Evolutionary conservation across 2,888 invertebrate species (phyloP), one percentile per base, ranked within the genome.

Genomic region (Drosophila engyochracea): DNA sequence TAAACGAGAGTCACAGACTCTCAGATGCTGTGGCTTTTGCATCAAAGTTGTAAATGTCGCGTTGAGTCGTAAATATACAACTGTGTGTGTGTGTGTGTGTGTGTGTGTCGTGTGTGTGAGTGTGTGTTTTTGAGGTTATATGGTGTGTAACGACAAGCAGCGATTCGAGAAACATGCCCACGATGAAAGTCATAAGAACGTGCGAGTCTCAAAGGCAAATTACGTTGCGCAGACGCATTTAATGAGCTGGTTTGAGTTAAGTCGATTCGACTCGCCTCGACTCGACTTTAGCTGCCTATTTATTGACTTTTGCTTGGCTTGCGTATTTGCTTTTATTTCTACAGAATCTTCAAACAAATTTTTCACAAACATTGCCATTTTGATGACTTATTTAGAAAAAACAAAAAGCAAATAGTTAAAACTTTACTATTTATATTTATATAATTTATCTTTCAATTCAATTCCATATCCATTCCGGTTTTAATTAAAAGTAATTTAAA

Each of bases 11-110:
- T 65, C 53, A 44, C 72, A 55, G 67, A 61, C 59, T 62, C 70
- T 65, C 70, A 22, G 67, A 68, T 70, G 76, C 67, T 74, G 75
- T 76, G 59, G 74, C 61, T 70, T 70, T 79, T 77, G 81, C 87
- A 90, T 85, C 80, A 85, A 89, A 85, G 90, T 89, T 86, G 90
- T 92, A 91, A 92, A 92, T 90, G 92, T 92, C 92, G 91, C 88
- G 68, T 79, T 82, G 83, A 77, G 83, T 85, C 85, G 90, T 92
- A 92, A 92, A 92, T 83, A 80, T 60, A 35, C 53, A 59, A 57
- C 39, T 70, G 35, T 25, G 6, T 47, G 28, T 30, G 35, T 51
- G 31, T 10, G 49, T 44, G 60, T 30, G 49, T 52, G 37, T 69
- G 44, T 37, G 10, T 70, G 39, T 47, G 9, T 4, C 7, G 25